These are phyloP conservation scores for Leptobrachium leishanense DNA, from an alignment of 2,113 vertebrate genomes.

Conservation along the genomic window DNA sequence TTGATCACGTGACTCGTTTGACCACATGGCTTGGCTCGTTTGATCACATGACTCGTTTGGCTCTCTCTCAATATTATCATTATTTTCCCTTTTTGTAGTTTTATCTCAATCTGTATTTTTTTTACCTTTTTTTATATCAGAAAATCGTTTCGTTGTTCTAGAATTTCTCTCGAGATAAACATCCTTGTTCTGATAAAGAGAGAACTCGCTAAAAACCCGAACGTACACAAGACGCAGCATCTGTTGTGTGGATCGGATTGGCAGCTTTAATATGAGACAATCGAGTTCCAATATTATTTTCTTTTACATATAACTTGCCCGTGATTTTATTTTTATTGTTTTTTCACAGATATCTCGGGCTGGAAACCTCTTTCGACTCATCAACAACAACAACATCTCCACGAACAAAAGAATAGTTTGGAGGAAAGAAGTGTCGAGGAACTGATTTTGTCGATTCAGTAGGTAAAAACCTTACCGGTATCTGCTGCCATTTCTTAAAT, in stretches of 20 bases:
- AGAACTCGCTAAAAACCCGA: background rate
- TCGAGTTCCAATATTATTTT: slow-evolving; percentile 48
- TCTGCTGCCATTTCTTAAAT: background rate
- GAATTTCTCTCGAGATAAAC: slow-evolving; percentile 14
- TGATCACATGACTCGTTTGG: too few species aligned
- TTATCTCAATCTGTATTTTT: too few species aligned
- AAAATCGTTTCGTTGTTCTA: background rate
- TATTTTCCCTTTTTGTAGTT: too few species aligned
- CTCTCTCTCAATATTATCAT: too few species aligned
- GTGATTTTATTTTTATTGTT: slow-evolving; percentile 43
- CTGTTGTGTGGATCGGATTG: slow-evolving; percentile 50
- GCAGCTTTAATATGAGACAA: slow-evolving; percentile 49
- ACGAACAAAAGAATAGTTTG: slow-evolving; percentile 50
- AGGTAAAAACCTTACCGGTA: background rate
- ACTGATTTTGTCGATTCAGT: background rate
- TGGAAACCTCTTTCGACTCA: slow-evolving; percentile 52
- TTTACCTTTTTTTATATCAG: too few species aligned
- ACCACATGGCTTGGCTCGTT: too few species aligned
- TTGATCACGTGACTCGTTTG: too few species aligned
- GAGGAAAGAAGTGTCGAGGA: background rate
- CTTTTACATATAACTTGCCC: slow-evolving; percentile 49
- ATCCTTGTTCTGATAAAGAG: background rate
- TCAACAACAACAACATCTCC: background rate
- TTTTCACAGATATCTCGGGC: slow-evolving; percentile 61
- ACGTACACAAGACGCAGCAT: slow-evolving; percentile 34